phyloP scores from a whole-genome alignment of 2,113 vertebrate species.

The Sinocyclocheilus maitianheensis region DNA sequence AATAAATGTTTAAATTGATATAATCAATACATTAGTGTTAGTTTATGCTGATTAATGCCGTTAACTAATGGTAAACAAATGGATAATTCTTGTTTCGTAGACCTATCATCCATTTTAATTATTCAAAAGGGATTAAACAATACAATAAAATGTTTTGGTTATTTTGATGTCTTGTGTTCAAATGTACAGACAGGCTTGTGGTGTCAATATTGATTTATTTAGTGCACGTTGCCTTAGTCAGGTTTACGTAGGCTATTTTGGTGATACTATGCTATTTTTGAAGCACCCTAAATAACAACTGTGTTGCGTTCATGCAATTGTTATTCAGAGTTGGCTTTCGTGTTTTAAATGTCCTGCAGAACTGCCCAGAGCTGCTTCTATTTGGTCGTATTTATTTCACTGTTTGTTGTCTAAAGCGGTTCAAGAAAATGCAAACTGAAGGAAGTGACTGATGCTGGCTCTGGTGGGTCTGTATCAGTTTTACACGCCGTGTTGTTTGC shows the following conservation, averaged over 20 bases:
- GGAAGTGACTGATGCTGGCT: not conserved
- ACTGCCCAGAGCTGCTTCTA: no score
- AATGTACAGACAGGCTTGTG: not conserved
- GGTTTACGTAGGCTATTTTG: not conserved
- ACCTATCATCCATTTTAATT: not conserved
- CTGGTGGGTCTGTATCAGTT: not conserved
- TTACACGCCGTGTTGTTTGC: not conserved
- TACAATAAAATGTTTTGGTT: not conserved
- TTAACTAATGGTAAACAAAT: no score
- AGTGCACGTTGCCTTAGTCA: not conserved
- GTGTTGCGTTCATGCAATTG: no score
- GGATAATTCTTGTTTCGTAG: no score
- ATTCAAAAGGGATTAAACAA: no score
- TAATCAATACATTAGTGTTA: not conserved
- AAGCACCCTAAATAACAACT: no score
- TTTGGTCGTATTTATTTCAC: no score
- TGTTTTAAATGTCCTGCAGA: no score
- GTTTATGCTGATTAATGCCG: not conserved
- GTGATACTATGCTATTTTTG: no score
- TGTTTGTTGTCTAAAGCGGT: no score
- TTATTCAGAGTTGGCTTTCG: no score
- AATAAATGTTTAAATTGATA: not conserved
- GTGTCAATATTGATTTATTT: conserved; percentile 6
- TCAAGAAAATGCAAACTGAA: no score
- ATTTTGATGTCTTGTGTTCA: not conserved